These are phyloP conservation scores for Macrobrachium rosenbergii DNA, from an alignment of 1,140 invertebrate genomes.

Conservation along the genomic window DNA sequence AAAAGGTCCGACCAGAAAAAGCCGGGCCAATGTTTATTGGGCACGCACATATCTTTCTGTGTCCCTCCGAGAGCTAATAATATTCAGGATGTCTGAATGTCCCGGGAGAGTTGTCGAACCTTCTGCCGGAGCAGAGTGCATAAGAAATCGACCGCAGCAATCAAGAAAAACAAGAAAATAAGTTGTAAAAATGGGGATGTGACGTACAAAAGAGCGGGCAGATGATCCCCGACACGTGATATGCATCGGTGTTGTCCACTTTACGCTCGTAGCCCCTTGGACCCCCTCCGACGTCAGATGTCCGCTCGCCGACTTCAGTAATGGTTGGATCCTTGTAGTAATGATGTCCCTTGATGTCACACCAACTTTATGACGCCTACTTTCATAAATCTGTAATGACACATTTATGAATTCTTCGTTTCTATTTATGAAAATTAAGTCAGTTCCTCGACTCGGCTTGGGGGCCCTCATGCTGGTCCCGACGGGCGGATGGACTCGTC, in stretches of 20 bases:
- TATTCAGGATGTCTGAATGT: too few species aligned
- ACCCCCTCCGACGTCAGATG: background rate
- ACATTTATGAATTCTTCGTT: slow-evolving; percentile 40
- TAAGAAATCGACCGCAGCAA: background rate
- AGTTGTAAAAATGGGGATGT: background rate
- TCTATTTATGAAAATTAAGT: slow-evolving; percentile 53
- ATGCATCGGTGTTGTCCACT: background rate
- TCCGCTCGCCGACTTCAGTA: slow-evolving; percentile 18
- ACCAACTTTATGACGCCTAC: slow-evolving; percentile 44
- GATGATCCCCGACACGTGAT: background rate
- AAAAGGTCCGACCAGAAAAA: too few species aligned
- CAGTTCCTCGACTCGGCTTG: slow-evolving; percentile 3
- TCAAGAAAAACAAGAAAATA: background rate
- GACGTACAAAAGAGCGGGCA: background rate
- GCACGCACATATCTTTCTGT: too few species aligned
- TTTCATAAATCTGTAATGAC: slow-evolving; percentile 51
- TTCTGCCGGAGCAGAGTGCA: too few species aligned
- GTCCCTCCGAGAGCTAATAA: too few species aligned
- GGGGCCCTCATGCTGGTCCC: slow-evolving; percentile 9
- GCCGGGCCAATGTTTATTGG: too few species aligned
- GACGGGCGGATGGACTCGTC: background rate
- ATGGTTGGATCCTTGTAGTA: slow-evolving; percentile 27
- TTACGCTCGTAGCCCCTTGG: background rate
- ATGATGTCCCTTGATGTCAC: slow-evolving; percentile 46
- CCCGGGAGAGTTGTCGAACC: too few species aligned